Evolutionary conservation across 2,113 vertebrate genomes (phyloP).

Genomic region (Myxocyprinus asiaticus): DNA sequence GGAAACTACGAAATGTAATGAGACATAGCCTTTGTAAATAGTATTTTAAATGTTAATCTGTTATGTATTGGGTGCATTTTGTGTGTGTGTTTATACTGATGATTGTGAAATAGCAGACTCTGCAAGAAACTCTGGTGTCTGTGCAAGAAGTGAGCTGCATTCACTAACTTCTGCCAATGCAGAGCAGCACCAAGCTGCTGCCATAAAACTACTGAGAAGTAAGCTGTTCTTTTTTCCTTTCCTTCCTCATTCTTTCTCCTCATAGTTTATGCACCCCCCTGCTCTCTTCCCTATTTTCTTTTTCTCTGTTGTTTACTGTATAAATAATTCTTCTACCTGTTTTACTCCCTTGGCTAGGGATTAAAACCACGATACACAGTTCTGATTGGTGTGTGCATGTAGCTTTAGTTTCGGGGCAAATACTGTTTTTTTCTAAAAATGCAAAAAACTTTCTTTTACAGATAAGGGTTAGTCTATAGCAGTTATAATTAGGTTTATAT

Average conservation of each 20-base stretch:
- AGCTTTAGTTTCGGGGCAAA: no score
- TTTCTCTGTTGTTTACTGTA: background rate
- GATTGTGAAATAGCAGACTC: conserved; percentile 1
- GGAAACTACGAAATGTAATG: no score
- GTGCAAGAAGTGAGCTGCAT: background rate
- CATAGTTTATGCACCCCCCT: background rate
- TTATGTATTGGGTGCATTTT: background rate
- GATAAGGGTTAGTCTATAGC: no score
- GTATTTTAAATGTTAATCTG: background rate
- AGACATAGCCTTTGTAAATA: no score
- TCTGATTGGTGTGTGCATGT: no score
- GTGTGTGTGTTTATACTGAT: conserved; percentile 13
- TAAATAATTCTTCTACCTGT: background rate
- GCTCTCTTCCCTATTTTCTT: background rate
- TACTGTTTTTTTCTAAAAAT: no score
- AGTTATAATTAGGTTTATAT: no score
- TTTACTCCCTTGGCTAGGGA: background rate
- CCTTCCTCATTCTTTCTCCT: no score
- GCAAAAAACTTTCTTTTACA: no score
- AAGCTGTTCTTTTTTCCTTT: background rate
- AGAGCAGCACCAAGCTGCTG: background rate
- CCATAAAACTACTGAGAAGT: conserved; percentile 11
- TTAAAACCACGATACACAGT: background rate
- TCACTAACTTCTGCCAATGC: background rate
- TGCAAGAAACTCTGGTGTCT: conserved; percentile 9